A percentile compares a stretch with the other conserved stretches of the same genome.
These are phyloP conservation scores for Netelia fuscicornis DNA, from an alignment of 2,888 invertebrate genomes.

Conservation along the genomic window DNA sequence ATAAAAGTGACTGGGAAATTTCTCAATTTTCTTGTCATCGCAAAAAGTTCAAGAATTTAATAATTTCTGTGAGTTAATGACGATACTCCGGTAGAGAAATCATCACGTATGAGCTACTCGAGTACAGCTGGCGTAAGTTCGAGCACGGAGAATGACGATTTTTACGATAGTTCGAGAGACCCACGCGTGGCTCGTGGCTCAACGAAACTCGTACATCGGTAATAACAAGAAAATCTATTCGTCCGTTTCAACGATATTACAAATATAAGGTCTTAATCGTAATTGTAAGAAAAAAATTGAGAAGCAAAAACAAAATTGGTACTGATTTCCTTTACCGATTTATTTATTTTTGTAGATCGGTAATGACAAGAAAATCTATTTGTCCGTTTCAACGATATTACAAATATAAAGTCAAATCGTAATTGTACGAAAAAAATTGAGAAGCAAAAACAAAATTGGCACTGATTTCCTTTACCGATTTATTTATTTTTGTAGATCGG, in stretches of 20 bases:
- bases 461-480: too few relatives aligned
- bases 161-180: neutral
- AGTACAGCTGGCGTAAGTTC: too few relatives aligned
- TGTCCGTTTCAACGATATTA: constrained; percentile 5
- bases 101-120: neutral
- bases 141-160: too few relatives aligned
- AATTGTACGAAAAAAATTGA: too few relatives aligned
- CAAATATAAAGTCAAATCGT: neutral
- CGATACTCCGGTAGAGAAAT: neutral
- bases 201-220: neutral
- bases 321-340: too few relatives aligned
- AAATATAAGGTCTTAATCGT: neutral
- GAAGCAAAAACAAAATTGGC: too few relatives aligned
- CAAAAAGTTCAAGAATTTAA: neutral
- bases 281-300: too few relatives aligned
- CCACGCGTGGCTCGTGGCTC: neutral
- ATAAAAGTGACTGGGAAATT: constrained; percentile 21
- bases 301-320: too few relatives aligned
- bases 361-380: neutral
- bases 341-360: too few relatives aligned
- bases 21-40: neutral
- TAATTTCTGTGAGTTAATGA: neutral
- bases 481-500: too few relatives aligned
- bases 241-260: constrained; percentile 6
- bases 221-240: neutral